Percentiles rank a stretch among this genome's conserved stretches.
phyloP scores from a whole-genome alignment of 2,888 invertebrate species.

The Stegana nigrithorax region DNA sequence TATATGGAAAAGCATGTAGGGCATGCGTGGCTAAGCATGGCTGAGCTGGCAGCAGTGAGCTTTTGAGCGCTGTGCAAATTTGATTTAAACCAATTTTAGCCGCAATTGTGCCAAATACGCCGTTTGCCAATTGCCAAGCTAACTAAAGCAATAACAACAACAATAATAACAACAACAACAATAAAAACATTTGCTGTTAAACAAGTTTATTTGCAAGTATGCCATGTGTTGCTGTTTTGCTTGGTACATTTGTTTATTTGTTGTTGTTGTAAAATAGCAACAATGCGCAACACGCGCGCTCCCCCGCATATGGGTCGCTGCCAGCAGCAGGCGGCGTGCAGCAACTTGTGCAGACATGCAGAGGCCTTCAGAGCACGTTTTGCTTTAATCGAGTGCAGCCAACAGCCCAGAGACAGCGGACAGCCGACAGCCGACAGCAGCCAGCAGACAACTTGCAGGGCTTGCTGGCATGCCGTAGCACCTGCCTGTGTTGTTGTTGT shows the following conservation, averaged over 20 bases:
- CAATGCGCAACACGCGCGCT: constrained; percentile 21
- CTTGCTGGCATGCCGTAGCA: constrained; percentile 22
- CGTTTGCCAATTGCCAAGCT: constrained; percentile 10
- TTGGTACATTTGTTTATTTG: constrained; percentile 23
- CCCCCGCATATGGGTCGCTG: constrained; percentile 32
- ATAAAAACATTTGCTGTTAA: constrained; percentile 22
- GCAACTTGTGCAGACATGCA: too few species aligned
- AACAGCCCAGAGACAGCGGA: not conserved
- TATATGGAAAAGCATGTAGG: not conserved
- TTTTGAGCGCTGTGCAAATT: not conserved
- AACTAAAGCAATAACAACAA: constrained; percentile 1
- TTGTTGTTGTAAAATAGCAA: constrained; percentile 35
- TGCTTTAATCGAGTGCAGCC: not conserved
- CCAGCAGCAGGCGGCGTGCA: too few species aligned
- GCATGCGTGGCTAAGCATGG: not conserved
- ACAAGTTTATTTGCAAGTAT: constrained; percentile 47
- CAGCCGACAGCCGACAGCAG: not conserved
- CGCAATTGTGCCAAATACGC: constrained; percentile 43
- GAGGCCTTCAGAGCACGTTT: constrained; percentile 3
- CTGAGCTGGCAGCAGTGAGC: not conserved
- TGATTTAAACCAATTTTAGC: constrained; percentile 26
- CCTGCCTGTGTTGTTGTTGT: constrained; percentile 20
- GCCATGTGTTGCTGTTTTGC: constrained; percentile 26
- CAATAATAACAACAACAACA: not conserved
- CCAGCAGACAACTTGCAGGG: too few species aligned